phyloP scores from a whole-genome alignment of 1,140 invertebrate species.

The Ephestia elutella region DNA sequence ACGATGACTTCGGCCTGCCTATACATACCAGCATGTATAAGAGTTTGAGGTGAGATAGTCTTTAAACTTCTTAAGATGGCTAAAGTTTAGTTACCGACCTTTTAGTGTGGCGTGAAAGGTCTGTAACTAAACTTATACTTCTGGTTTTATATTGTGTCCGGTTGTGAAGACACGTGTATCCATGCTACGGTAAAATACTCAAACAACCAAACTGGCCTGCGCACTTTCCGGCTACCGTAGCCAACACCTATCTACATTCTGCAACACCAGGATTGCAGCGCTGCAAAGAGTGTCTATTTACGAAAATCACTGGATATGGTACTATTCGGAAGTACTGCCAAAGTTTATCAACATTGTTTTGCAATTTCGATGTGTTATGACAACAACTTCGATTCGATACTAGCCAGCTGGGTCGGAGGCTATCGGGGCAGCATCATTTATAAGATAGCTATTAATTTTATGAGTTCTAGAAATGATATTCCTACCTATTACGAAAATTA shows the following conservation, averaged over 20 bases:
- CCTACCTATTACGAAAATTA: conserved; percentile 8
- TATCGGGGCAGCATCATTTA: conserved; percentile 29
- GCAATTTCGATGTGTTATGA: not conserved
- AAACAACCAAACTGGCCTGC: too few relatives aligned
- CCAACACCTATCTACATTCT: too few relatives aligned
- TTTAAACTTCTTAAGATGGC: too few relatives aligned
- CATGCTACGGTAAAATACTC: too few relatives aligned
- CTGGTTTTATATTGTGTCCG: too few relatives aligned
- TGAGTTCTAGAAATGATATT: conserved; percentile 28
- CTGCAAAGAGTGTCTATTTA: not conserved
- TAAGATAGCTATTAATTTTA: conserved; percentile 24
- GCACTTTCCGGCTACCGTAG: too few relatives aligned
- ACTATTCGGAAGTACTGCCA: not conserved
- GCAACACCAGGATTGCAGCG: not conserved
- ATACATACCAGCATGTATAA: conserved; percentile 93
- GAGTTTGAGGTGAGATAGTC: conserved; percentile 79
- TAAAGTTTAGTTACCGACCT: too few relatives aligned
- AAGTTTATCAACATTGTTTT: conserved; percentile 1
- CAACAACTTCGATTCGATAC: not conserved
- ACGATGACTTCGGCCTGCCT: conserved; percentile 83
- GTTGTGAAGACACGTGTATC: too few relatives aligned
- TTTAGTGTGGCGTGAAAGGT: too few relatives aligned
- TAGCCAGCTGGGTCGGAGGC: conserved; percentile 17
- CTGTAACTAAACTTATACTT: too few relatives aligned
- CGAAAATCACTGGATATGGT: not conserved